Base-by-base conservation (phyloP, 92 coral and sea anemone species). In the Pocillopora grandis region DNA sequence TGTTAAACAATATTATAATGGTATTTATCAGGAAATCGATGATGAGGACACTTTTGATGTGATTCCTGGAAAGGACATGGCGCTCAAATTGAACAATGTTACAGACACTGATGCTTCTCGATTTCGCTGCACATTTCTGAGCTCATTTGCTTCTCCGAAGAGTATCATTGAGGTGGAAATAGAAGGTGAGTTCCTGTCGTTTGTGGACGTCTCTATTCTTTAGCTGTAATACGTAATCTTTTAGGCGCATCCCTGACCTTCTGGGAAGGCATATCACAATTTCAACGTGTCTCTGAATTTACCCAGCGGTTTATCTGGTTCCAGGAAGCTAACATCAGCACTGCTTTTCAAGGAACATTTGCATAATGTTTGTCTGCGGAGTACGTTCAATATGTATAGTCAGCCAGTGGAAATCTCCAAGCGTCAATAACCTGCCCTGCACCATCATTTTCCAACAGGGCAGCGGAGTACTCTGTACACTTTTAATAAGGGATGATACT, bases 111-210 rank as follows among this genome's bases (percentile, higher is more conserved):
- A 90, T 55, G 90, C 82, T 71, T 87, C 95, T 12, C 89, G 98
- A 35, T 94, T 82, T 75, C 85, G 95, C 7, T 89, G 95, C 60
- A 76, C 95, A 19, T 85, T 92, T 70, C 82, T 94, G 62, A 94
- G 98, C 75, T 89, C 93, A 0, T 90, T 92, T 78, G 79, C 91
- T 1, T 84, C 93, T 4, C 88, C 83, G 10, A 75, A 76, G 58
- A 89, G 90, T 62, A 75, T 87, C 20, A 33, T 92, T 17, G 56
- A 58, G 12, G 89, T 93, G 55, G 76, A 81, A 18, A 76, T 94
- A 11, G 78, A 75, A 87, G 97, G 97, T 89, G 64, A 65, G 48
- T 18, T 10, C n/a, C n/a, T 10, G 17, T 57, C 21, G 13, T 12
- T 0, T 35, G 15, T 36, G 73, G 52, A 35, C n/a, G 42, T 16